Evolutionary conservation across 2,888 invertebrate species (phyloP).

Genomic region (Amblyteles armatorius): DNA sequence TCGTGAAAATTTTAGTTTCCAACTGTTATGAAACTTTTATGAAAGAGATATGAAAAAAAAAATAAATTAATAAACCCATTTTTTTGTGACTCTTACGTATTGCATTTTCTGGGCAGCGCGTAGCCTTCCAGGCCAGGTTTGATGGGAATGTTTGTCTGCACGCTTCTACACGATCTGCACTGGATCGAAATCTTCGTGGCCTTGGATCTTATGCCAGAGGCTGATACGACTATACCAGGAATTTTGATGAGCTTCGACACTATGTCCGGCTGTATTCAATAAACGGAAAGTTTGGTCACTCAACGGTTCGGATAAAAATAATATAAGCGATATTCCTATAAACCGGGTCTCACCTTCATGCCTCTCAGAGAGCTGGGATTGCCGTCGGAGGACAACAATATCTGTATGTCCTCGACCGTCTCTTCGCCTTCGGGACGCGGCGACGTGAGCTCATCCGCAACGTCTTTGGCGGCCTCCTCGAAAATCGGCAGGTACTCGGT

Average conservation of each 20-base stretch:
- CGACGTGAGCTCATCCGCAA: constrained; percentile 98
- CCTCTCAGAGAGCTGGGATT: constrained; percentile 93
- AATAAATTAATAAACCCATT: not conserved
- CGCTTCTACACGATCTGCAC: constrained; percentile 96
- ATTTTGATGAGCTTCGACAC: constrained; percentile 97
- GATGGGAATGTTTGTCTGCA: constrained; percentile 95
- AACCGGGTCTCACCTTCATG: constrained; percentile 89
- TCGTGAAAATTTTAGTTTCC: too few species aligned
- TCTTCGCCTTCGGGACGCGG: constrained; percentile 97
- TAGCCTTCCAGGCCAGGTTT: constrained; percentile 99
- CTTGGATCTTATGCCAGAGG: constrained; percentile 97
- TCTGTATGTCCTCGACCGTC: constrained; percentile 96
- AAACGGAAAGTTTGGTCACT: constrained; percentile 23
- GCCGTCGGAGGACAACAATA: constrained; percentile 93
- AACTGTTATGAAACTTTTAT: too few species aligned
- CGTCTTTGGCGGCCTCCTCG: constrained; percentile 98
- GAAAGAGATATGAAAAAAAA: not conserved
- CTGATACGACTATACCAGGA: constrained; percentile 97
- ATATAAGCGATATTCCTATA: not conserved
- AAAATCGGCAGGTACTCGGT: constrained; percentile 96
- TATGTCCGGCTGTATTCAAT: constrained; percentile 91
- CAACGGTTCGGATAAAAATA: constrained; percentile 18
- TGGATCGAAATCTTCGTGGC: constrained; percentile 98
- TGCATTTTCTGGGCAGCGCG: constrained; percentile 97
- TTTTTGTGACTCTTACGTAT: constrained; percentile 89